Conservation (phyloP, 2,797 vertebrate genomes). For the Apogon talboti region DNA sequence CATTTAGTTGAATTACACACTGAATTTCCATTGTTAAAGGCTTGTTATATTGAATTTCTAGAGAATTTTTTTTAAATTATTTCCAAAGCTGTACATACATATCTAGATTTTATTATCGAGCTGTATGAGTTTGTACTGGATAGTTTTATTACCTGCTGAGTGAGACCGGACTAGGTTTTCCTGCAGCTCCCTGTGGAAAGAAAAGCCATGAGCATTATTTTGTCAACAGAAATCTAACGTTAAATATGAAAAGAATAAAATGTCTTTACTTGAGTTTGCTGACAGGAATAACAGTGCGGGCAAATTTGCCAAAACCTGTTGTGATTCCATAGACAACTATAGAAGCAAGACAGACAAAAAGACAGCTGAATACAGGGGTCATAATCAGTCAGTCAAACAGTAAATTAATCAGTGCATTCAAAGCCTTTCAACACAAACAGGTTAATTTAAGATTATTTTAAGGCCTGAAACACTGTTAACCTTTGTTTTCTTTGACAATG, state of each 20-base stretch:
- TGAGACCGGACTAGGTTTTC: conserved; percentile 96
- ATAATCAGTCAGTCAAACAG: background rate
- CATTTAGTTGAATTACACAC: too few species aligned
- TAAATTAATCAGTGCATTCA: background rate
- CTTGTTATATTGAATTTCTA: too few species aligned
- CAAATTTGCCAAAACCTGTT: conserved; percentile 98
- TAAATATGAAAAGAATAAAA: background rate
- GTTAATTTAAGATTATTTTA: background rate
- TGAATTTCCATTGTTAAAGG: too few species aligned
- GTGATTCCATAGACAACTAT: conserved; percentile 98
- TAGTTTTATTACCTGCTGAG: conserved; percentile 88
- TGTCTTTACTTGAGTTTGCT: conserved; percentile 90
- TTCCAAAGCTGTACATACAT: too few species aligned
- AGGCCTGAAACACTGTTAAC: conserved; percentile 67
- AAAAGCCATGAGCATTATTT: conserved; percentile 15
- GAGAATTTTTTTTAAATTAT: too few species aligned
- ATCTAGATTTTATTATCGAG: too few species aligned
- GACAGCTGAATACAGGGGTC: background rate
- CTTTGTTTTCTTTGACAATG: conserved; percentile 92
- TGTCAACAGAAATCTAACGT: background rate
- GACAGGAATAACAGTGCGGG: conserved; percentile 93
- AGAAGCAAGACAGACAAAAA: conserved; percentile 37
- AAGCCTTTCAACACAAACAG: background rate
- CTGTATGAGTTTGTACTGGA: background rate
- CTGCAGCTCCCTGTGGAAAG: conserved; percentile 90